Base-by-base conservation (phyloP, 2,797 vertebrate species). In the Xenentodon cancila region DNA sequence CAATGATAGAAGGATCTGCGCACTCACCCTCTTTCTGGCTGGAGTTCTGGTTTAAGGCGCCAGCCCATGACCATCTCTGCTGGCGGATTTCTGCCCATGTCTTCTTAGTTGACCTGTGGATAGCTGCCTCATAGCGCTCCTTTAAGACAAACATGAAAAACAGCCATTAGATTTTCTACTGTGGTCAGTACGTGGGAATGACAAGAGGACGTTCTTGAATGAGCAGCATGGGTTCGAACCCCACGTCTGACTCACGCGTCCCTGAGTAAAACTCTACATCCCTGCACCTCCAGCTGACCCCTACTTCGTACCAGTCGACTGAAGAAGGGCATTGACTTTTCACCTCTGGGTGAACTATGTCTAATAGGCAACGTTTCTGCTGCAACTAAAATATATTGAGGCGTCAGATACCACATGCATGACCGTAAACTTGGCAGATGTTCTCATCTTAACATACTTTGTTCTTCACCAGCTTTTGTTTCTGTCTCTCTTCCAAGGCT, bases 71-170 rank as follows among this genome's bases (percentile, higher is more conserved):
- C 94, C 97, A 97, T 71, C 97, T 93, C 82, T 98, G 97, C 84
- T 97, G 96, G 37, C 97, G 95, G 83, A 99, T 98, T 90, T 99
- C 96, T 4, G 97, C 96, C 97, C 97, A 99, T 0, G 97, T 98
- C 90, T 98, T 99, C 93, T 98, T 99, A 43, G 92, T 87, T 0
- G 96, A 96, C 68, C 95, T 91, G 83, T 96, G 95, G 79, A 99
- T 95, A 17, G 95, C 97, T 0, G 96, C 94, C 84, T 98, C 96
- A 4, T 99, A 99, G 47, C 96, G 95, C 71, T 99, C 97, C 97
- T 99, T 82, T 21, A 37, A 45, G 56, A 20, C 12, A 64, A 0
- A 59, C 7, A 3, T 13, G 27, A 30, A 30, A 6, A 55, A 30
- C 2, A 11, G 4, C 54, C 37, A 25, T 61, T 73, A 48, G 15